Conservation (phyloP, 2,797 vertebrate species). For the Lepus oiostolus region DNA sequence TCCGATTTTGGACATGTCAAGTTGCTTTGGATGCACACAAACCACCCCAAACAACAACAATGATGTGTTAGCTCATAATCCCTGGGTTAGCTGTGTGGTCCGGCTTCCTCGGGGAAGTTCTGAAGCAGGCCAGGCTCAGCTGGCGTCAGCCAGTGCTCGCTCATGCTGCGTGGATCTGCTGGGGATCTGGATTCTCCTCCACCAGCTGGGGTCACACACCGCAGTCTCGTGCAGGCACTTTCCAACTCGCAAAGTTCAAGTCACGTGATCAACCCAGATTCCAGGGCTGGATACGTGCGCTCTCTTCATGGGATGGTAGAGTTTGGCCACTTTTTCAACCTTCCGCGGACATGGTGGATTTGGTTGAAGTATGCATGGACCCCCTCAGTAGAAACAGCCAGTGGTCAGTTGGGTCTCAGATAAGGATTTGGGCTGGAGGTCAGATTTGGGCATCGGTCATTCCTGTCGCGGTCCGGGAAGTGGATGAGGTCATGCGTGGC, state of each 20-base stretch:
- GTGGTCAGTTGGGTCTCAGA: neutral
- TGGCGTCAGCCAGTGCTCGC: neutral
- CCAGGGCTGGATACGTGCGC: neutral
- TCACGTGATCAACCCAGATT: neutral
- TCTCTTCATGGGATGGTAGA: neutral
- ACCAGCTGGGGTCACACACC: neutral
- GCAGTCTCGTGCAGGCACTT: neutral
- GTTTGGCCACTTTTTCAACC: neutral
- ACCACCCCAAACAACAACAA: neutral
- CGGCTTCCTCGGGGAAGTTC: neutral
- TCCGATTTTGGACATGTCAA: neutral
- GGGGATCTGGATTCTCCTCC: neutral
- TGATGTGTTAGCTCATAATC: neutral
- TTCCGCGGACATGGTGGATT: neutral
- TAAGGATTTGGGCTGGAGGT: neutral
- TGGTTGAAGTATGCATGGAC: neutral
- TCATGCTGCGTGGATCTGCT: neutral
- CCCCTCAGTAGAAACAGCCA: neutral
- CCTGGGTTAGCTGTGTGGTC: neutral
- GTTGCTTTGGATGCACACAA: neutral
- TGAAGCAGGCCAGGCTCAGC: neutral
- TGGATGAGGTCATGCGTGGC: neutral
- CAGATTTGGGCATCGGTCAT: neutral
- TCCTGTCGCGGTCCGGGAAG: neutral
- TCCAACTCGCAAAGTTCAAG: neutral